A percentile compares a stretch with the other conserved stretches of the same genome.
Evolutionary conservation across 1,140 invertebrate species (phyloP).

Genomic region (Neelides sp.): DNA sequence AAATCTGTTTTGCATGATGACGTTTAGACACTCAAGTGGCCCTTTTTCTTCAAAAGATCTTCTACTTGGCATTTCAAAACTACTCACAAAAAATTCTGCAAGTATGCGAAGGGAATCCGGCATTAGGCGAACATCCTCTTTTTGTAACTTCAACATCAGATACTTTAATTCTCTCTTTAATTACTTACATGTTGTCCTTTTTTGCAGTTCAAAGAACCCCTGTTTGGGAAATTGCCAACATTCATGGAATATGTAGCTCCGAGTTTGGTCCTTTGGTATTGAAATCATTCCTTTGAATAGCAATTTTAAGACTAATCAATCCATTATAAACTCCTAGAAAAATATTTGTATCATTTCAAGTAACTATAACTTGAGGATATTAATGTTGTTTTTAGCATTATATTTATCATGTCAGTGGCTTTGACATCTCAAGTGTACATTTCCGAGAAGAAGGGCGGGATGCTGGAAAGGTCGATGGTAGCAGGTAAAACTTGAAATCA

Average conservation of each 20-base stretch:
- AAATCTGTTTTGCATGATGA: background rate
- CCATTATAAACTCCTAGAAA: background rate
- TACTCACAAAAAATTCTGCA: background rate
- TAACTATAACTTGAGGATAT: background rate
- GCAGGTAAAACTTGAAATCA: too few species aligned
- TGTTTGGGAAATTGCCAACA: background rate
- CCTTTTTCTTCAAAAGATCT: slow-evolving; percentile 8
- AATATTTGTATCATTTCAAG: background rate
- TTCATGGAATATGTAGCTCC: slow-evolving; percentile 20
- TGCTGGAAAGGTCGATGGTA: slow-evolving; percentile 9
- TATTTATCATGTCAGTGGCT: slow-evolving; percentile 14
- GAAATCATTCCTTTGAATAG: too few species aligned
- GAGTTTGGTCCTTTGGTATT: too few species aligned
- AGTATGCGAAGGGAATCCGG: slow-evolving; percentile 4
- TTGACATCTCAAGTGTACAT: slow-evolving; percentile 9
- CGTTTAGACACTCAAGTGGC: slow-evolving; percentile 8
- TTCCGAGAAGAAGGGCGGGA: slow-evolving; percentile 12
- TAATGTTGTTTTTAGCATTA: slow-evolving; percentile 7
- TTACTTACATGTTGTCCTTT: too few species aligned
- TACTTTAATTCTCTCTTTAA: too few species aligned
- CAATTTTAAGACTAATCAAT: too few species aligned
- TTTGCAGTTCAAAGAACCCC: slow-evolving; percentile 9
- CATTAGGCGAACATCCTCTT: background rate
- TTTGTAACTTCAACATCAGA: slow-evolving; percentile 11
- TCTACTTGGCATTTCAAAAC: slow-evolving; percentile 8